Evolutionary conservation across 2,888 invertebrate species (phyloP), one percentile per base, ranked within the genome.

Genomic region (Ennomos quercinarius): DNA sequence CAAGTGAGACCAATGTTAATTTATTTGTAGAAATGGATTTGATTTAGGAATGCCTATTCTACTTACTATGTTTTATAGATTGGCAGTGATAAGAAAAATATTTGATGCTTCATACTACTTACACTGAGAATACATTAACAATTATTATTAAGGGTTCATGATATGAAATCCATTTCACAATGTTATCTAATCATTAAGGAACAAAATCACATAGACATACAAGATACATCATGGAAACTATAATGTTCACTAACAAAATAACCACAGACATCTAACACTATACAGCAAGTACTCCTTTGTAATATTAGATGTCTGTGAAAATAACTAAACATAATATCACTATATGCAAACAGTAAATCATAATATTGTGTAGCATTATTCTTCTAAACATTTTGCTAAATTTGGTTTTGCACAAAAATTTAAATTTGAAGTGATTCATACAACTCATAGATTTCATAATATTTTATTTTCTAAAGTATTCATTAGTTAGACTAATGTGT

Each of bases 1-100:
- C 85, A 89, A 86, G 79, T 90, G 91, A 90, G 90, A 91, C 91
- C 89, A 89, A 69, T 75, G 80, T 84, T 81, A 80, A 78, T 80
- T 84, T 46, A 74, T 76, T 4, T 27, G 27, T 27, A 79, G 80
- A 87, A 87, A 88, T 87, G 86, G 84, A 84, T 83, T 83, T 52
- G 27, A 77, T 80, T 81, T 72, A 81, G 86, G 83, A 87, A 85
- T 86, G 83, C 80, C 86, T 76, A 78, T 73, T 77, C 77, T 82
- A 79, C 66, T 48, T 39, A 63, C 45, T 74, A 73, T 77, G 76
- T 75, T 75, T 74, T 77, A 76, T 80, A 81, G 77, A 77, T 81
- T 89, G 90, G 90, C 90, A 91, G 90, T 90, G 89, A 82, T 73
- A 77, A 74, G 74, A 81, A 67, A 76, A 73, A 39, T 51, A 71